A percentile compares a stretch with the other conserved stretches of the same genome.
phyloP scores from a whole-genome alignment of 2,797 vertebrate genomes.

The Otolemur crassicaudatus region DNA sequence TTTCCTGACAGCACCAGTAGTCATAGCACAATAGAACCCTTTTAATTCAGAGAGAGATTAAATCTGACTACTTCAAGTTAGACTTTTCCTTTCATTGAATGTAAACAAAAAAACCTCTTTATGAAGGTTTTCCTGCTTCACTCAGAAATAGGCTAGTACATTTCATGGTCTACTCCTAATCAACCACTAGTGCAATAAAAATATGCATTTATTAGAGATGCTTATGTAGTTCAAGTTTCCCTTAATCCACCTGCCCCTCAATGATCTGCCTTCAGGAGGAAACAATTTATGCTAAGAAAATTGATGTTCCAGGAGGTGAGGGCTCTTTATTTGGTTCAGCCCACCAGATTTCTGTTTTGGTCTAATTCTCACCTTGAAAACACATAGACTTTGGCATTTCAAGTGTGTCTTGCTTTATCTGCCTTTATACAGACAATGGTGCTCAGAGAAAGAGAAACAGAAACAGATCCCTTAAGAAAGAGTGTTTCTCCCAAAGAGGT shows the following conservation, averaged over 20 bases:
- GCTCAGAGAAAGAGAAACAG: constrained; percentile 27
- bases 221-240: neutral
- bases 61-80: constrained; percentile 89
- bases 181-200: constrained; percentile 61
- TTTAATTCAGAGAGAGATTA: constrained; percentile 88
- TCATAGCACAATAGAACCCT: constrained; percentile 86
- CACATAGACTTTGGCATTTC: neutral
- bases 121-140: constrained; percentile 89
- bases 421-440: neutral
- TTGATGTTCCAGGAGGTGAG: neutral
- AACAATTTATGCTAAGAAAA: constrained; percentile 46
- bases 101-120: constrained; percentile 91
- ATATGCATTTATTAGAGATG: constrained; percentile 44
- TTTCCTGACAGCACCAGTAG: constrained; percentile 81
- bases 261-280: neutral
- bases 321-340: neutral
- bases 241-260: constrained; percentile 61
- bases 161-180: constrained; percentile 67
- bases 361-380: neutral
- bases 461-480: neutral
- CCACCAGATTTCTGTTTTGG: neutral
- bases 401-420: neutral
- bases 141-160: constrained; percentile 82
- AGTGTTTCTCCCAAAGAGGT: neutral
- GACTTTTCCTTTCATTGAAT: constrained; percentile 93